Base-by-base conservation (phyloP, 2,888 invertebrate genomes). In the Nomada fucata region DNA sequence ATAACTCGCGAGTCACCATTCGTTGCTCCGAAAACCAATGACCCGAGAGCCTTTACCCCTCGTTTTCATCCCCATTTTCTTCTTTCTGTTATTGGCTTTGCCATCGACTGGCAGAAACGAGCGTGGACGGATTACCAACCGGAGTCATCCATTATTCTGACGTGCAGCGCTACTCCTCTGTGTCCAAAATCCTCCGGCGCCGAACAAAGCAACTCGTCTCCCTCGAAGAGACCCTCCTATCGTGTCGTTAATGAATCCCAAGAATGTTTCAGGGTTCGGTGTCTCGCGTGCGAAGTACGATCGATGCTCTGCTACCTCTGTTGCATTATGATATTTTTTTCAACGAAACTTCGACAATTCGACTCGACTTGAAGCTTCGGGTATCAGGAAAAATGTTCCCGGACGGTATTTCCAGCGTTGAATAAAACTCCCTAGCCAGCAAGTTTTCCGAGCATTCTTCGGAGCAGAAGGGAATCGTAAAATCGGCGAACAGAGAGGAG, bases 91-190 rank as follows among this genome's bases (percentile, higher is more conserved):
- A 47, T 68, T 74, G 79, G 70, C 47, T 65, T 36, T 79, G 83
- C 84, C 83, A 84, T 84, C 83, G 83, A 69, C 55, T 70, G 71
- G 47, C 84, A 69, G 68, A 52, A 64, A 83, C 69, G 71, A 74
- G 29, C 76, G 29, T 55, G 57, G 55, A 78, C 78, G 74, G 75
- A 78, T 84, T 86, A 82, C 78, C 76, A 61, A 67, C 63, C 65
- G 36, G 68, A 74, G 75, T 78, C 76, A 82, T 86, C 82, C 84
- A 82, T 84, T 84, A 84, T 86, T 65, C 84, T 18, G 50, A 59
- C 75, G 64, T 75, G 52, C 64, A 57, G 29, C n/a, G 53, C 57
- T 63, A 18, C 75, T 71, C 65, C 63, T 72, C 52, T 64, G 72
- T 53, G 78, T 74, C 79, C 65, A 13, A 74, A 79, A 81, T 79